Percentiles rank a stretch among this genome's conserved stretches.
These are phyloP conservation scores for Octodon degus DNA, from an alignment of 2,113 vertebrate genomes.

Conservation along the genomic window DNA sequence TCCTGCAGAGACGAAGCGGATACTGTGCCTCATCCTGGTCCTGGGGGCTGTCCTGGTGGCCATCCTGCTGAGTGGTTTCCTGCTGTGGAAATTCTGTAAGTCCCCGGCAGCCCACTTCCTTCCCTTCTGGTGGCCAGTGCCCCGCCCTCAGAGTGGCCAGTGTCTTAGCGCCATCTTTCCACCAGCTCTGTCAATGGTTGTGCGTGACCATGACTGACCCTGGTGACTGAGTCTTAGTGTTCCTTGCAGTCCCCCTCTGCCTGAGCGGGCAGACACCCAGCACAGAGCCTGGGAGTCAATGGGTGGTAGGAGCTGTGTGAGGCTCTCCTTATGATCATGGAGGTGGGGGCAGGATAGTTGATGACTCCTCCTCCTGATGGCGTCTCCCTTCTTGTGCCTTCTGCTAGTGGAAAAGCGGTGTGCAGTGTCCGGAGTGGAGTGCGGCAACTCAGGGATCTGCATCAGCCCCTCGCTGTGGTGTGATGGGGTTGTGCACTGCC, in stretches of 20 bases:
- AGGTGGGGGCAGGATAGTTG: rapidly evolving
- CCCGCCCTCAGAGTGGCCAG: not conserved
- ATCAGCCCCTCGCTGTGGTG: slow-evolving; percentile 82
- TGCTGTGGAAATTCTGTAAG: slow-evolving; percentile 89
- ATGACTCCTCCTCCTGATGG: not conserved
- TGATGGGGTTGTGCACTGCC: slow-evolving; percentile 81
- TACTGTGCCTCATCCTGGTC: slow-evolving; percentile 46
- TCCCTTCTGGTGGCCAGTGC: not conserved
- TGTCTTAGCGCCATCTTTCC: not conserved
- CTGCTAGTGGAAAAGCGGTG: slow-evolving; percentile 77
- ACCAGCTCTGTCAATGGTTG: too few relatives aligned
- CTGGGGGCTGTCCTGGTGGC: slow-evolving; percentile 61
- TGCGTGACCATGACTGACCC: too few relatives aligned
- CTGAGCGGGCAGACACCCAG: not conserved
- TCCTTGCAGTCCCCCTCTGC: too few relatives aligned
- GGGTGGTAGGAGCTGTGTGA: not conserved
- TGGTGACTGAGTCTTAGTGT: too few relatives aligned
- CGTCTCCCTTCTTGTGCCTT: not conserved
- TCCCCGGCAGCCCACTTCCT: not conserved
- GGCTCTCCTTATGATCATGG: not conserved
- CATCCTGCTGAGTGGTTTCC: slow-evolving; percentile 70
- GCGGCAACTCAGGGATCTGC: slow-evolving; percentile 81
- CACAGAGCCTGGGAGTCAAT: too few relatives aligned
- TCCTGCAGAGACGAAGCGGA: slow-evolving; percentile 80
- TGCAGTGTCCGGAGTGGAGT: slow-evolving; percentile 74